phyloP scores from a whole-genome alignment of 2,113 vertebrate genomes.

The Hiodon alosoides region DNA sequence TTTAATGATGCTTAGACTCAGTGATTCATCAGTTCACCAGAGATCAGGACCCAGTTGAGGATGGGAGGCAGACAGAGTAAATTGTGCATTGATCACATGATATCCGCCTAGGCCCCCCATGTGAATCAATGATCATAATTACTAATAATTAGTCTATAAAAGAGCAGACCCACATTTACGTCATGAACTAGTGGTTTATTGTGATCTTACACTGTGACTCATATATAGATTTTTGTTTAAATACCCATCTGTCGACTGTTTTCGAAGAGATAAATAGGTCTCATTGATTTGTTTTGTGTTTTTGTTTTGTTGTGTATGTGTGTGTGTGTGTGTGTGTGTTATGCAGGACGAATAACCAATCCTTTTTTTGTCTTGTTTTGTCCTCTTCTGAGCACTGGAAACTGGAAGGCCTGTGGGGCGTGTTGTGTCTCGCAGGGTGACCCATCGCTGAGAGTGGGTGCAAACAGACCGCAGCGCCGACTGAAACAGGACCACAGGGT shows the following conservation, averaged over 20 bases:
- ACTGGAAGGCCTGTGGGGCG: too few species aligned
- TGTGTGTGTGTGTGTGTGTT: neutral
- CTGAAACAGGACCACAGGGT: too few species aligned
- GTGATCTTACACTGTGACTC: neutral
- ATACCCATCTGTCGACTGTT: neutral
- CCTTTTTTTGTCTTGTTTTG: too few species aligned
- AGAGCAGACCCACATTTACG: neutral
- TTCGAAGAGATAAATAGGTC: neutral
- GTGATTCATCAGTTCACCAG: neutral
- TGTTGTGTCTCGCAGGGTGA: too few species aligned
- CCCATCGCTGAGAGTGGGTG: too few species aligned
- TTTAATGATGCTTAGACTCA: slow-evolving; percentile 12
- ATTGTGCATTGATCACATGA: neutral
- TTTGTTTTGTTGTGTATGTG: neutral
- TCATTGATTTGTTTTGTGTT: neutral
- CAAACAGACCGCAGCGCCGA: neutral
- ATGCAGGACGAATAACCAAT: too few species aligned
- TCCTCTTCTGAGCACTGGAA: too few species aligned
- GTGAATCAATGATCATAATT: neutral
- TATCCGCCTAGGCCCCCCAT: neutral
- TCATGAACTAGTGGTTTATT: neutral
- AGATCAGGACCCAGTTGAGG: neutral
- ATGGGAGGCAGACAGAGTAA: neutral
- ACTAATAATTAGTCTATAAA: neutral
- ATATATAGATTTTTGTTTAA: neutral